Percentiles rank a stretch among this genome's conserved stretches.
phyloP scores from a whole-genome alignment of 2,888 invertebrate species.

The Coleophora deauratella region DNA sequence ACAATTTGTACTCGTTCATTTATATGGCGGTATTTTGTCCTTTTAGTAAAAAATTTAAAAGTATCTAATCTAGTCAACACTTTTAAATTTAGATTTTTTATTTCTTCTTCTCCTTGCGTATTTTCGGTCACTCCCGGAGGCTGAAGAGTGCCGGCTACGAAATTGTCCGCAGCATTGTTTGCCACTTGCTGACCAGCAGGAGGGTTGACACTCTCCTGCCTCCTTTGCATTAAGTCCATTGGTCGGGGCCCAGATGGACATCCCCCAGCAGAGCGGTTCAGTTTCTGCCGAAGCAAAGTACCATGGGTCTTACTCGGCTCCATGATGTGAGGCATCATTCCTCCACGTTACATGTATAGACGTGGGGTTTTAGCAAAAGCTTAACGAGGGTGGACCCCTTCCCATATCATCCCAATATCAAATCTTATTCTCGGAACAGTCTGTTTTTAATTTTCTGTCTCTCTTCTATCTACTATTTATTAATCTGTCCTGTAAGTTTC shows the following conservation, averaged over 20 bases:
- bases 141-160: neutral
- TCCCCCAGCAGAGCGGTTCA: slow-evolving; percentile 16
- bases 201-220: slow-evolving; percentile 20
- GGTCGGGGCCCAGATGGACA: slow-evolving; percentile 18
- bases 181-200: neutral
- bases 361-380: slow-evolving; percentile 11
- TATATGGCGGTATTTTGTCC: neutral
- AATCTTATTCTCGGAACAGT: too few species aligned
- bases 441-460: too few species aligned
- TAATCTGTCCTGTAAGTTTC: too few species aligned
- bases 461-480: too few species aligned
- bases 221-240: slow-evolving; percentile 18
- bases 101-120: neutral
- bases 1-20: too few species aligned
- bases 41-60: neutral
- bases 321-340: slow-evolving; percentile 4
- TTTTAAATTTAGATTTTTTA: neutral
- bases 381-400: slow-evolving; percentile 14
- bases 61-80: neutral
- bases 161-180: neutral
- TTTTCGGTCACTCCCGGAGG: neutral
- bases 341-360: slow-evolving; percentile 6
- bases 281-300: slow-evolving; percentile 13
- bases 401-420: too few species aligned
- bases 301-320: slow-evolving; percentile 7